Evolutionary conservation across 2,888 invertebrate species (phyloP).

Genomic region (Drosophila koepferae): DNA sequence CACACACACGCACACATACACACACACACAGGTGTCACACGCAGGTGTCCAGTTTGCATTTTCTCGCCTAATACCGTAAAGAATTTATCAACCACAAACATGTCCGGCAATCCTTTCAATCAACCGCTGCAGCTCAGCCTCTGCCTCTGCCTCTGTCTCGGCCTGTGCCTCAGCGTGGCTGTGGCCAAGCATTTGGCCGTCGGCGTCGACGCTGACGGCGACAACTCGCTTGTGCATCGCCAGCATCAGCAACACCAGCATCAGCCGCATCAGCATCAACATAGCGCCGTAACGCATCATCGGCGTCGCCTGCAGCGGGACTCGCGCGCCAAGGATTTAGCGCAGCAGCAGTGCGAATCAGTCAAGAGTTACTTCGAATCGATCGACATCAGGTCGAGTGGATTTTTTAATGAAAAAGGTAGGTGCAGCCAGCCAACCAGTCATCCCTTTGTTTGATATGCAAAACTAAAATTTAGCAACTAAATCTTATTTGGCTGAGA

Average conservation of each 20-base stretch:
- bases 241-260: constrained; percentile 22
- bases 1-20: background rate
- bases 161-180: constrained; percentile 41
- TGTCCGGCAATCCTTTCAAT: constrained; percentile 46
- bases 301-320: constrained; percentile 80
- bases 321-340: constrained; percentile 72
- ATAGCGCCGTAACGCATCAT: constrained; percentile 69
- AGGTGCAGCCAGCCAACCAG: constrained; percentile 17
- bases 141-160: constrained; percentile 49
- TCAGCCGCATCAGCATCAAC: constrained; percentile 64
- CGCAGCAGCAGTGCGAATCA: constrained; percentile 77
- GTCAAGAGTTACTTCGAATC: constrained; percentile 83
- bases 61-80: constrained; percentile 21
- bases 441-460: background rate
- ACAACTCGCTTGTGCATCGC: constrained; percentile 30
- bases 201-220: constrained; percentile 23
- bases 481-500: too few relatives aligned
- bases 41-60: constrained; percentile 35
- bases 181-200: constrained; percentile 66
- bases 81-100: constrained; percentile 49
- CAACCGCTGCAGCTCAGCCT: constrained; percentile 44
- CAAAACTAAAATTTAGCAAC: background rate
- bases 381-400: constrained; percentile 83
- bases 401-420: constrained; percentile 83
- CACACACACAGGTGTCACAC: constrained; percentile 12